phyloP scores from a whole-genome alignment of 1,140 invertebrate genomes.

The Trichonephila clavata region DNA sequence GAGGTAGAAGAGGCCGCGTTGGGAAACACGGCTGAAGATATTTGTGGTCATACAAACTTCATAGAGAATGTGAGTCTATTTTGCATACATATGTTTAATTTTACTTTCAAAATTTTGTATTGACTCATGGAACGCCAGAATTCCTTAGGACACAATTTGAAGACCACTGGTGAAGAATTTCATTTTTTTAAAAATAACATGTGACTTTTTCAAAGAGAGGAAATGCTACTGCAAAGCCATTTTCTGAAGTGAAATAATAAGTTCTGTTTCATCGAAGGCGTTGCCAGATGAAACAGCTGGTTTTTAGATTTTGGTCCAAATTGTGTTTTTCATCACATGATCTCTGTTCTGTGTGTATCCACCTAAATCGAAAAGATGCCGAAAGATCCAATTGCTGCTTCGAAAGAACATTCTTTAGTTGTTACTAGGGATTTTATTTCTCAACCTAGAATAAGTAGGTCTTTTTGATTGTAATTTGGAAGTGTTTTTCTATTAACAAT shows the following conservation, averaged over 20 bases:
- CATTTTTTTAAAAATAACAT: too few species aligned
- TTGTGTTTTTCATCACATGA: conserved; percentile 45
- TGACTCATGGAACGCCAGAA: too few species aligned
- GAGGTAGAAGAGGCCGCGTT: too few species aligned
- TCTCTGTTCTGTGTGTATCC: background rate
- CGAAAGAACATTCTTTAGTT: conserved; percentile 90
- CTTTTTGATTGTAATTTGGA: conserved; percentile 43
- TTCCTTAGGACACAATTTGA: too few species aligned
- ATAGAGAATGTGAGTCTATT: too few species aligned
- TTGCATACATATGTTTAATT: too few species aligned
- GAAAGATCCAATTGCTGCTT: conserved; percentile 54
- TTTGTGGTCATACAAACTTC: too few species aligned
- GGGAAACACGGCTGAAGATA: too few species aligned
- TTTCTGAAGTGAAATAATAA: background rate
- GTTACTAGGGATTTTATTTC: conserved; percentile 98
- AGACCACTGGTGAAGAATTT: too few species aligned
- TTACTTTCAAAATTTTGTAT: too few species aligned
- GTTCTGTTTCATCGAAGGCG: conserved; percentile 17
- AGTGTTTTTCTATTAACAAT: too few species aligned
- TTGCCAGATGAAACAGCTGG: conserved; percentile 43
- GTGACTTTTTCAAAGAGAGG: too few species aligned
- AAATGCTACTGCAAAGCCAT: background rate
- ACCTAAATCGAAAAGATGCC: background rate
- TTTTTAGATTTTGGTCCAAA: background rate
- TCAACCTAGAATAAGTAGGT: conserved; percentile 98